Conservation (phyloP, 2,888 invertebrate species). For the Flexamia atlantica region DNA sequence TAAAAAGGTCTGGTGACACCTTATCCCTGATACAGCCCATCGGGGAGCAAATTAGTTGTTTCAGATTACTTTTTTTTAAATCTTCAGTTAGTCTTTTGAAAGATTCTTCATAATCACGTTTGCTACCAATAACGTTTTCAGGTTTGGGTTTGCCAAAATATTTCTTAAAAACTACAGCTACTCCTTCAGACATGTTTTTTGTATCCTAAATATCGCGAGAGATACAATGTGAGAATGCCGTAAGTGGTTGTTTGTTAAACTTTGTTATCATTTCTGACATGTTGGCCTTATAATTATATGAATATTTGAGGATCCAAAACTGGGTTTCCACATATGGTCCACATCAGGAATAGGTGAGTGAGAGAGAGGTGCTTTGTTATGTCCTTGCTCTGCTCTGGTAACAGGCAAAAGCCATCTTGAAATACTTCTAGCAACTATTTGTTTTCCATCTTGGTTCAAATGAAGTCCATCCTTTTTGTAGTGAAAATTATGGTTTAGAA, state of each 20-base stretch:
- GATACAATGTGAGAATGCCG: background rate
- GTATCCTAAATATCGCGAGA: background rate
- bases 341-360: background rate
- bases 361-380: background rate
- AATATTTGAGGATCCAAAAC: background rate
- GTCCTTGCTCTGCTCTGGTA: background rate
- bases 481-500: background rate
- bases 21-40: background rate
- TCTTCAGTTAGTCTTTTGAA: background rate
- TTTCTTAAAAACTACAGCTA: background rate
- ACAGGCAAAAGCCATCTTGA: background rate
- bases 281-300: background rate
- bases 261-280: background rate
- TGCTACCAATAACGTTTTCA: background rate
- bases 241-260: background rate
- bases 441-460: constrained; percentile 1
- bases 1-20: background rate
- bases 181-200: constrained; percentile 17
- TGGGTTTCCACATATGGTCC: background rate
- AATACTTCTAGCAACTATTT: background rate
- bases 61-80: background rate
- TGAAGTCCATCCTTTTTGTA: constrained; percentile 18
- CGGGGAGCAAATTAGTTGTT: constrained; percentile 6
- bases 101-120: background rate
- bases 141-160: background rate